Evolutionary conservation across 2,888 invertebrate genomes (phyloP).

Genomic region (Nebria brevicollis): DNA sequence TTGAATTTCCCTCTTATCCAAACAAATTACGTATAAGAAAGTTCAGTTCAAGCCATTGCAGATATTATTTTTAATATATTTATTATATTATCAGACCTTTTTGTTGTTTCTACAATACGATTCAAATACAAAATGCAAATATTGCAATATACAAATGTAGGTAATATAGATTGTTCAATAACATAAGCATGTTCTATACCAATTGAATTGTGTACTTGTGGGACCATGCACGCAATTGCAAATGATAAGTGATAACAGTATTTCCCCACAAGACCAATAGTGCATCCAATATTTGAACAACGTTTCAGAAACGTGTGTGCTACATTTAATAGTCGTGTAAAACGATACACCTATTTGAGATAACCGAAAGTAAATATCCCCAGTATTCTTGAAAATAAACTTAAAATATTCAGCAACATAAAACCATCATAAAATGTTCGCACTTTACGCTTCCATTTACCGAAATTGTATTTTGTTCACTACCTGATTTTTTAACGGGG

Average conservation of each 20-base stretch:
- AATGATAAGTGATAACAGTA: neutral
- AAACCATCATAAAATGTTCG: constrained; percentile 31
- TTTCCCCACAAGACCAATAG: neutral
- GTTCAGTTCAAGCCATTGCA: too few relatives aligned
- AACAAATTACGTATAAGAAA: too few relatives aligned
- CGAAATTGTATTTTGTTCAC: constrained; percentile 40
- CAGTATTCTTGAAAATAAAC: neutral
- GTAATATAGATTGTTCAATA: neutral
- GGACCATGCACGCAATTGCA: neutral
- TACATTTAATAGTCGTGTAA: neutral
- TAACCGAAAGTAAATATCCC: too few relatives aligned
- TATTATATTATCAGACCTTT: too few relatives aligned
- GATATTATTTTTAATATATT: too few relatives aligned
- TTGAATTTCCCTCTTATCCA: too few relatives aligned
- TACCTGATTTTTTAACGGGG: constrained; percentile 32
- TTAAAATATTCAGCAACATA: constrained; percentile 16
- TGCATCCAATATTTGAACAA: neutral
- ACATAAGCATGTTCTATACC: neutral
- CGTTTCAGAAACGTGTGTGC: neutral
- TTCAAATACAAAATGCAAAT: neutral
- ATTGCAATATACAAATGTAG: neutral
- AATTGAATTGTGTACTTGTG: neutral
- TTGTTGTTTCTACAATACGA: neutral
- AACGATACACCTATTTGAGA: too few relatives aligned
- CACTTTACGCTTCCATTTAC: constrained; percentile 3